A percentile compares a stretch with the other conserved stretches of the same genome.
These are phyloP conservation scores for Caprella mutica DNA, from an alignment of 2,888 invertebrate species.

Conservation along the genomic window DNA sequence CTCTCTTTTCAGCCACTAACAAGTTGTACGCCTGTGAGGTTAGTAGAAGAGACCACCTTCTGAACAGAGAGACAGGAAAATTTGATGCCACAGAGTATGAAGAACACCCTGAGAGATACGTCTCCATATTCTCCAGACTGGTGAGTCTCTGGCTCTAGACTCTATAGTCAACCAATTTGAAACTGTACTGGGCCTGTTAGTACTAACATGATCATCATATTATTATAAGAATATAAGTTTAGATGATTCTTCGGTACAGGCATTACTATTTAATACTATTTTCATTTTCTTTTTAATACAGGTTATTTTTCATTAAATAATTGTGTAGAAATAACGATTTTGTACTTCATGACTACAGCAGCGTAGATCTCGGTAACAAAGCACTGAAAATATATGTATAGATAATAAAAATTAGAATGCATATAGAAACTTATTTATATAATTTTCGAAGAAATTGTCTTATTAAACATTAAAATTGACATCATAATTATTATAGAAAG, in stretches of 20 bases:
- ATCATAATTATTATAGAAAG: neutral
- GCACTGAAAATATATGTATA: neutral
- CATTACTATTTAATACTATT: too few species aligned
- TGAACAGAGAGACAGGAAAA: constrained; percentile 80
- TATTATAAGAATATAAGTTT: too few species aligned
- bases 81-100: constrained; percentile 86
- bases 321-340: too few species aligned
- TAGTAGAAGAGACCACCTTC: constrained; percentile 81
- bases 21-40: constrained; percentile 96
- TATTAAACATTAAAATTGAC: neutral
- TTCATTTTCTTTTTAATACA: too few species aligned
- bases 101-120: constrained; percentile 81
- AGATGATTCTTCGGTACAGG: too few species aligned
- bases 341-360: too few species aligned
- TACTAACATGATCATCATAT: too few species aligned
- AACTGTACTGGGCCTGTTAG: too few species aligned
- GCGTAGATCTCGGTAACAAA: neutral
- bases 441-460: neutral
- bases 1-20: constrained; percentile 57
- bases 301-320: too few species aligned
- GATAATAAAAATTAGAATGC: neutral
- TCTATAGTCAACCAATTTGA: too few species aligned
- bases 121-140: constrained; percentile 89
- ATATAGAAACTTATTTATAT: neutral
- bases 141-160: too few species aligned